A percentile compares a stretch with the other conserved stretches of the same genome.
Conservation (phyloP, 2,797 vertebrate genomes). For the Falco concolor region DNA sequence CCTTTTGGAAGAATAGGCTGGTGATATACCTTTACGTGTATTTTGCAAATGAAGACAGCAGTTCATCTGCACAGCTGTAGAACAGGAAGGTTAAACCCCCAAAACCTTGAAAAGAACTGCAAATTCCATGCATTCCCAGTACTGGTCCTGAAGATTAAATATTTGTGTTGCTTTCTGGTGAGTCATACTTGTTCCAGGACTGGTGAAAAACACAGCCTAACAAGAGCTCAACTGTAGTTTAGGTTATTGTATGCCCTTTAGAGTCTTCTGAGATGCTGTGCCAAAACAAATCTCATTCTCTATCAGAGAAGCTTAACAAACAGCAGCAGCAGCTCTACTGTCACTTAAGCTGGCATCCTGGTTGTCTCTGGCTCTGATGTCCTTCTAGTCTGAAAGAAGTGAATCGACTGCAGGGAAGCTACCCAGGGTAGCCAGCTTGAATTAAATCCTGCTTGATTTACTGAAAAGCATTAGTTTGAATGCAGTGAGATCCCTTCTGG, state of each 20-base stretch:
- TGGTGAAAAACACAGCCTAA: background rate
- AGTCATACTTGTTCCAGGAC: background rate
- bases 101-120: background rate
- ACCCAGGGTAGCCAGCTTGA: background rate
- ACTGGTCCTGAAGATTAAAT: background rate
- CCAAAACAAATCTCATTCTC: background rate
- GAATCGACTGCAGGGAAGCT: background rate
- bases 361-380: background rate
- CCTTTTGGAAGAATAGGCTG: background rate
- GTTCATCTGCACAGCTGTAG: background rate
- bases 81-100: background rate
- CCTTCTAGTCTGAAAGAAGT: background rate
- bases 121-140: background rate
- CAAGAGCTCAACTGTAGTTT: background rate
- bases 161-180: slow-evolving; percentile 4
- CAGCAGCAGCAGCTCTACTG: background rate
- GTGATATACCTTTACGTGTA: background rate
- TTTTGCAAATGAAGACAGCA: background rate
- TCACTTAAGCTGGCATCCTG: background rate
- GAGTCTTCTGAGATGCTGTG: background rate
- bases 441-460: background rate
- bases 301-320: background rate
- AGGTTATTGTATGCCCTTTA: background rate
- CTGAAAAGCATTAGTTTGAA: background rate
- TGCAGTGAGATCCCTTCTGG: background rate